Base-by-base conservation (phyloP, 2,797 vertebrate species). In the Mareca penelope region DNA sequence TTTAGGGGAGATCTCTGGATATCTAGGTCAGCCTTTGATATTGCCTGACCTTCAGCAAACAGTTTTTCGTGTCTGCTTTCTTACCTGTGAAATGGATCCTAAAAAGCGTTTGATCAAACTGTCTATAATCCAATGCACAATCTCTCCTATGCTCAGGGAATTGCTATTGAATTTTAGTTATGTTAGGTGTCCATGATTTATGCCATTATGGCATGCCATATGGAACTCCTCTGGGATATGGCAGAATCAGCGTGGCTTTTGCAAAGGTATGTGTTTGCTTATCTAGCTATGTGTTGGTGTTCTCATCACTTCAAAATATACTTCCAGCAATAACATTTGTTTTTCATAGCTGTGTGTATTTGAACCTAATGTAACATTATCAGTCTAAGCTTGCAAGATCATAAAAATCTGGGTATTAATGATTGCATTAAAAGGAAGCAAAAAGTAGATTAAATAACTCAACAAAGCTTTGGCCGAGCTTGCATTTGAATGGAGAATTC, bases 191-290 rank as follows among this genome's bases (percentile, higher is more conserved):
- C 12, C 42, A 2, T 31, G 19, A 22, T 10, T 78, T 80, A 15
- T 69, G 50, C 26, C 11, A 3, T 23, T 5, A 6, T 10, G 18
- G 26, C 31, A 17, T 13, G 19, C 8, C 22, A 6, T 3, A 1
- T 24, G 46, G 71, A 84, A 9, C 63, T 81, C 59, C 63, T 79
- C 78, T 81, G 85, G 73, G 67, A n/a, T 28, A 23, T 3, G 23
- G 35, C 56, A 17, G 76, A 53, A 57, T 22, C 75, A 31, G 7
- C 1, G 0, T 53, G 53, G 48, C 42, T 85, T 48, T 57, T 91
- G 44, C 33, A 42, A 64, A 93, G 64, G 68, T 86, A 86, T 29
- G 83, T 80, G 48, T 37, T 83, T n/a, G 0, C 35, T 65, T 79
- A 21, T 79, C 23, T 65, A 15, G 28, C 7, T 80, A 29, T 0